These are phyloP conservation scores for Acrossocheilus fasciatus DNA, from an alignment of 2,797 vertebrate species.

Conservation along the genomic window DNA sequence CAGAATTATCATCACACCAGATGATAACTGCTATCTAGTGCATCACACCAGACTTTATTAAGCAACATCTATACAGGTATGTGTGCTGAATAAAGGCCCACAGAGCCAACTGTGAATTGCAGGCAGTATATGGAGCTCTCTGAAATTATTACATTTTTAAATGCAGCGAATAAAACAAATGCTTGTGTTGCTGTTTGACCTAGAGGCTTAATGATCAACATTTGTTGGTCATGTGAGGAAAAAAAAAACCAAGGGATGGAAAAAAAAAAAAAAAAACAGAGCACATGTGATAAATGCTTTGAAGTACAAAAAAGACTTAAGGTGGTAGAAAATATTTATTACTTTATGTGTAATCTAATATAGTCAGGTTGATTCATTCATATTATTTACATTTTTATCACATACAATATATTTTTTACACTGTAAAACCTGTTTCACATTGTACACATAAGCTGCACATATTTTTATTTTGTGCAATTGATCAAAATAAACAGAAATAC, in stretches of 20 bases:
- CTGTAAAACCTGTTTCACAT: not conserved
- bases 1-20: conserved; percentile 6
- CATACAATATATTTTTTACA: not conserved
- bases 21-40: conserved; percentile 9
- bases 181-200: not conserved
- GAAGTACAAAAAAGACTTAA: not conserved
- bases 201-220: not conserved
- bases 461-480: not conserved
- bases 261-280: not conserved
- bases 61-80: not conserved
- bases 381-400: not conserved
- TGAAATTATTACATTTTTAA: not conserved
- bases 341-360: not conserved
- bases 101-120: not conserved
- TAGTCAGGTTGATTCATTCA: not conserved
- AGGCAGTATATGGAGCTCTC: not conserved
- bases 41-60: conserved; percentile 1
- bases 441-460: not conserved
- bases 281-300: not conserved
- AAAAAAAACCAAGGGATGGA: too few species aligned
- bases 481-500: not conserved
- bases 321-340: not conserved
- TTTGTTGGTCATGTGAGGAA: not conserved
- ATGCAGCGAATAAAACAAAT: not conserved
- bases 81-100: not conserved